Base-by-base conservation (phyloP, 1,140 invertebrate genomes). In the Orchesella cincta region DNA sequence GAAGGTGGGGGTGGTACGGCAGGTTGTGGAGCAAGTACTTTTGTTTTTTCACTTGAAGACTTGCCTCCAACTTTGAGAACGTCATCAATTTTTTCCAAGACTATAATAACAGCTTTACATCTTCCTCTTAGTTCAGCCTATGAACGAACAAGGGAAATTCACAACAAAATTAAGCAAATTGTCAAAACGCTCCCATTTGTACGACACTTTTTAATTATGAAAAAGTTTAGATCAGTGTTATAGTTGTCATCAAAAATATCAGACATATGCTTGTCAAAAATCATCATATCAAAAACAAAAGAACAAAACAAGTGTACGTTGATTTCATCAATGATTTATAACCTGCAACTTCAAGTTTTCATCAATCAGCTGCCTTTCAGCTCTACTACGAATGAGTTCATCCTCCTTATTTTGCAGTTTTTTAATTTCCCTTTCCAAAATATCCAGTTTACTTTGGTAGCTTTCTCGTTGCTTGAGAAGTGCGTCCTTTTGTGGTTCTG, bases 281-380 rank as follows among this genome's bases (percentile, higher is more conserved):
- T 76, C 12, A 73, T 29, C 67, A 70, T 31, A 77, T 64, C 26
- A 33, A n/a, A n/a, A n/a, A n/a, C n/a, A n/a, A n/a, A n/a, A n/a
- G n/a, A n/a, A n/a, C n/a, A n/a, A n/a, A n/a, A n/a, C n/a, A n/a
- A n/a, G n/a, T n/a, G n/a, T n/a, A n/a, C n/a, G n/a, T n/a, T n/a
- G n/a, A n/a, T n/a, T n/a, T n/a, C n/a, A n/a, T 35, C 20, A 64
- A 36, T n/a, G 34, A n/a, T n/a, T n/a, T n/a, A n/a, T 64, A 2
- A 79, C 80, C 75, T 81, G 80, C 1, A 81, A 64, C 2, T 78
- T 78, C 36, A 78, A 74, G 72, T 81, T 81, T 35, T 81, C 80
- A 39, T 81, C 80, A 0, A 78, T 62, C 0, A 77, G 35, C 12
- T 36, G n/a, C 8, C 34, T 34, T 70, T 81, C 80, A 16, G 77